Percentiles rank a stretch among this genome's conserved stretches.
Conservation (phyloP, 2,888 invertebrate genomes). For the Chironomus tentans region DNA sequence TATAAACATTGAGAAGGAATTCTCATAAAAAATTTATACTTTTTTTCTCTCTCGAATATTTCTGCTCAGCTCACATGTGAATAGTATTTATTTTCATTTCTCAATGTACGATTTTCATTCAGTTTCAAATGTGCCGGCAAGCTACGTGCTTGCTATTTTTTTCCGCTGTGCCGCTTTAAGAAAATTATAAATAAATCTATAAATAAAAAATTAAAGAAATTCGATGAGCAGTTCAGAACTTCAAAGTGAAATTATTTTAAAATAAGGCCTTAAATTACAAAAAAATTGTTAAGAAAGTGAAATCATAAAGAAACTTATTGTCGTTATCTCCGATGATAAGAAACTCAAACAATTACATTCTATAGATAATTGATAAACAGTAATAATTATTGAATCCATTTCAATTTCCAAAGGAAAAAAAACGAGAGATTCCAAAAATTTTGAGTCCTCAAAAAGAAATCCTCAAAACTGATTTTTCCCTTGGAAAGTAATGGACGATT, state of each 20-base stretch:
- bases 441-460: no score
- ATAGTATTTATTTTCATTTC: not conserved
- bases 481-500: slow-evolving; percentile 15
- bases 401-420: not conserved
- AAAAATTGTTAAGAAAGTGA: not conserved
- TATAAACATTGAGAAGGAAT: no score
- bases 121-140: not conserved
- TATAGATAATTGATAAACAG: not conserved
- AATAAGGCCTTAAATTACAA: not conserved
- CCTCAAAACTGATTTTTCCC: slow-evolving; percentile 12
- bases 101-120: not conserved
- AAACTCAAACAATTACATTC: not conserved
- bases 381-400: not conserved
- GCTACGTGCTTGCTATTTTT: not conserved
- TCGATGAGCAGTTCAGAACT: not conserved
- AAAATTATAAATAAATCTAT: not conserved
- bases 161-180: not conserved
- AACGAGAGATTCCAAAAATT: not conserved
- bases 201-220: not conserved
- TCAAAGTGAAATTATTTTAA: not conserved
- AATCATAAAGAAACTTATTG: not conserved
- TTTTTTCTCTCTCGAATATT: not conserved
- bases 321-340: not conserved
- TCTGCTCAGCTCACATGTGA: not conserved
- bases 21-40: no score